Base-by-base conservation (phyloP, 2,797 vertebrate genomes). In the Coregonus suidteri region DNA sequence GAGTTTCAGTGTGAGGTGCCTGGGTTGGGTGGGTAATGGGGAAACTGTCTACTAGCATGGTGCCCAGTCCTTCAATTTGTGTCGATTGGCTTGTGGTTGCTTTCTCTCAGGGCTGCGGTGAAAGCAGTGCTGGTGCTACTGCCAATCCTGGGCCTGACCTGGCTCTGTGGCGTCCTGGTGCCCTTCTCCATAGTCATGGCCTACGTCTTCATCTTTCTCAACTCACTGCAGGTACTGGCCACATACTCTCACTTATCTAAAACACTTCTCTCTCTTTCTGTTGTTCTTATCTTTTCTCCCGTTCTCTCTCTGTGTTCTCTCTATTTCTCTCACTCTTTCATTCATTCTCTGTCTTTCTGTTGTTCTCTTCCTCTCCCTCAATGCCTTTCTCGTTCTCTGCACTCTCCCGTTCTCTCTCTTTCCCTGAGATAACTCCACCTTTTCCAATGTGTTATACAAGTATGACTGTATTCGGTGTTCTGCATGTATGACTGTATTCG, bases 61-160 rank as follows among this genome's bases (percentile, higher is more conserved):
- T n/a, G 59, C 59, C 59, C 20, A 65, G 62, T 5, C 9, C 62
- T 25, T 77, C 18, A 64, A 6, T 80, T n/a, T 81, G 35, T 74
- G 37, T 83, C 30, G 79, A 52, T 20, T 74, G 80, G 73, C 83
- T n/a, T 77, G 41, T 69, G 2, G 79, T 73, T 80, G 73, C 53
- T 18, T 18, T 54, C 74, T 5, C 70, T 54, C 86, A 96, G 95
- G 86, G 92, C 94, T 47, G 94, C 94, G 4, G 91, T 95, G 69
- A 95, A 95, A 89, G 93, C 95, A 0, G 92, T 95, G 54, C 74
- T 95, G 88, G 92, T 95, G 81, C 81, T 96, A 77, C 86, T 96
- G 81, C 95, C 95, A 53, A 94, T 96, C 79, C 91, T 95, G 2
- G 95, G 95, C 78, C 84, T 96, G 83, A 95, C 94, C 0, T 95